Percentiles rank a stretch among this genome's conserved stretches.
phyloP scores from a whole-genome alignment of 2,888 invertebrate species.

The Idaea dimidiata region DNA sequence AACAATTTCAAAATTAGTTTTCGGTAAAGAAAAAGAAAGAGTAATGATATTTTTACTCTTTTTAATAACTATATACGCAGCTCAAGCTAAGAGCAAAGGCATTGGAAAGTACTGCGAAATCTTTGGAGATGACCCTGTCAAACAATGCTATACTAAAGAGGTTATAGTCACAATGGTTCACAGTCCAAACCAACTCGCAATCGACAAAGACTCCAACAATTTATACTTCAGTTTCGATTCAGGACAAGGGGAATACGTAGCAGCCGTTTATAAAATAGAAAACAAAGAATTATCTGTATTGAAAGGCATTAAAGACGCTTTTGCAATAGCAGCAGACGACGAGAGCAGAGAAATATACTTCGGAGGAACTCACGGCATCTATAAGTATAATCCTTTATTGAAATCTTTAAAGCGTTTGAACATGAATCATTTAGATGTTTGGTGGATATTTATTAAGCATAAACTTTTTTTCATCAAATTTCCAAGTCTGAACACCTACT shows the following conservation, averaged over 20 bases:
- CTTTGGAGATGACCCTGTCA: constrained; percentile 37
- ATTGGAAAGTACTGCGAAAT: constrained; percentile 45
- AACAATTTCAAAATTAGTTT: no score
- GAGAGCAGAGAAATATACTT: constrained; percentile 52
- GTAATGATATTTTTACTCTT: constrained; percentile 16
- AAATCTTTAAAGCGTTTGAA: constrained; percentile 49
- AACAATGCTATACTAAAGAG: constrained; percentile 59
- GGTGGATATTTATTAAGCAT: constrained; percentile 61
- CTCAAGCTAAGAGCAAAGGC: constrained; percentile 22
- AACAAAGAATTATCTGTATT: constrained; percentile 52
- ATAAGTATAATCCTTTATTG: constrained; percentile 46
- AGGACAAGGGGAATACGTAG: constrained; percentile 61
- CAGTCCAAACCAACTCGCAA: constrained; percentile 64
- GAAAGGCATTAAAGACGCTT: constrained; percentile 66
- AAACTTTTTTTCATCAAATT: constrained; percentile 61
- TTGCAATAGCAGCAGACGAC: constrained; percentile 54
- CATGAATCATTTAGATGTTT: constrained; percentile 56
- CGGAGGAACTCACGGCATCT: constrained; percentile 66
- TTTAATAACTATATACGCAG: constrained; percentile 19
- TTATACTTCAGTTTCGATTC: constrained; percentile 67
- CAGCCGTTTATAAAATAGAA: constrained; percentile 51
- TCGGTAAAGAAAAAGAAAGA: constrained; percentile 10
- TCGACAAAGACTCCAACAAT: constrained; percentile 51
- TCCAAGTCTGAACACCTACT: constrained; percentile 55
- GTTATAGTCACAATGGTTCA: constrained; percentile 49